Base-by-base conservation (phyloP, 2,797 vertebrate species). In the Sebastes ruberrimus region DNA sequence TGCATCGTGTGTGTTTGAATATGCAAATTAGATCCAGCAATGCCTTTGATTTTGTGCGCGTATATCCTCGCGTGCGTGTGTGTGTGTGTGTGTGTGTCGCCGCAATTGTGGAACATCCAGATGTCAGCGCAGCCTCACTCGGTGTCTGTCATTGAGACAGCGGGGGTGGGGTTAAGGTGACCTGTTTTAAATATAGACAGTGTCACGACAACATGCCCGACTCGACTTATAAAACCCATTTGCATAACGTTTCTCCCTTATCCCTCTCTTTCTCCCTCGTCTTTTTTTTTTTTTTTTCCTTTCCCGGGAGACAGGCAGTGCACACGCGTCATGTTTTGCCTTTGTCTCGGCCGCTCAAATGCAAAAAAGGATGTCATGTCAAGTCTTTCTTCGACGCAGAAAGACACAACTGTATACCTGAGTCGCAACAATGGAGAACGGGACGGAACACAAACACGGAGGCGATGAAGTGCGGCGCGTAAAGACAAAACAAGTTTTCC, bases 161-260 rank as follows among this genome's bases (percentile, higher is more conserved):
- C 85, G 86, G 91, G 87, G 88, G 93, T 85, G 88, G 95, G 93
- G 93, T 95, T 95, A 95, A 95, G 94, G 94, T 96, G 95, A 96
- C 95, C 95, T 95, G 94, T 94, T 96, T 96, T 96, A 95, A 96
- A 96, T 96, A 95, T 95, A 95, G 95, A 96, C 94, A 92, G 93
- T 95, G 95, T 94, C 95, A 94, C 92, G 93, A 95, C 94, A 96
- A 95, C 93, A 96, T 91, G 93, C 93, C 91, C 87, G 72, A 82
- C 93, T 93, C 88, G 90, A 94, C 94, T 95, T 95, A 93, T 93
- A 90, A 94, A 94, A 92, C 0, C 69, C 89, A 95, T 95, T 95
- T 95, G 90, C 94, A 95, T 95, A 93, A 91, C 76, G 83, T 89
- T 90, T 85, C 83, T 85, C 87, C 83, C 77, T 87, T 72, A 77